Conservation (phyloP, 1,140 invertebrate species). For the Pissodes strobi region DNA sequence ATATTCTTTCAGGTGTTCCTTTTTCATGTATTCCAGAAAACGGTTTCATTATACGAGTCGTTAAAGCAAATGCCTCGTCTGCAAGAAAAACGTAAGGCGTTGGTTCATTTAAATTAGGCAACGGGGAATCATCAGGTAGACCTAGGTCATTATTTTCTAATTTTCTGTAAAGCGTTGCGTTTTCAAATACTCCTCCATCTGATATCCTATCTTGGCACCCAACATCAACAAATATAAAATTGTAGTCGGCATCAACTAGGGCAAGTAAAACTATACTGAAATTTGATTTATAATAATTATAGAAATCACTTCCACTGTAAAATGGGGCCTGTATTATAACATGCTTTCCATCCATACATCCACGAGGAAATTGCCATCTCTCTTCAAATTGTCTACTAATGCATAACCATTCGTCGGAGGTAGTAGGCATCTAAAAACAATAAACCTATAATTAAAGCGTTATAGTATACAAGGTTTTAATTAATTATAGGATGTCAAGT, state of each 20-base stretch:
- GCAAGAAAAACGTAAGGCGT: conserved; percentile 50
- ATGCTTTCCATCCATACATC: conserved; percentile 47
- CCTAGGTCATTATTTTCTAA: conserved; percentile 39
- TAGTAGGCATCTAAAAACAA: too few relatives aligned
- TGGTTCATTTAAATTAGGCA: conserved; percentile 35
- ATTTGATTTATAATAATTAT: conserved; percentile 45
- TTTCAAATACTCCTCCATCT: conserved; percentile 45
- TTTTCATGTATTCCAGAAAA: conserved; percentile 18
- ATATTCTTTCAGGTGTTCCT: conserved; percentile 16
- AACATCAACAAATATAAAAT: conserved; percentile 53
- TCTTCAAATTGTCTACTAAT: too few relatives aligned
- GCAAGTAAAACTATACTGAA: conserved; percentile 41
- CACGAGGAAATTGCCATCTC: conserved; percentile 42
- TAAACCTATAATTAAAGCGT: too few relatives aligned
- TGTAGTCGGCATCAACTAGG: conserved; percentile 23
- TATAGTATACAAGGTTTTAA: too few relatives aligned
- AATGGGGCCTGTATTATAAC: conserved; percentile 36
- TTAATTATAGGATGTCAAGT: too few relatives aligned
- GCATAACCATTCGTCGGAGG: too few relatives aligned
- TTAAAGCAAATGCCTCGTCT: conserved; percentile 52
- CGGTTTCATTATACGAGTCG: conserved; percentile 25
- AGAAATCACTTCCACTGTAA: conserved; percentile 38
- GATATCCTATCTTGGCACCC: conserved; percentile 48
- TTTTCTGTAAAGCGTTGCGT: conserved; percentile 36
- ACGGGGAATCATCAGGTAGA: conserved; percentile 36